Evolutionary conservation across 2,113 vertebrate genomes (phyloP).

Genomic region (Promerops cafer): DNA sequence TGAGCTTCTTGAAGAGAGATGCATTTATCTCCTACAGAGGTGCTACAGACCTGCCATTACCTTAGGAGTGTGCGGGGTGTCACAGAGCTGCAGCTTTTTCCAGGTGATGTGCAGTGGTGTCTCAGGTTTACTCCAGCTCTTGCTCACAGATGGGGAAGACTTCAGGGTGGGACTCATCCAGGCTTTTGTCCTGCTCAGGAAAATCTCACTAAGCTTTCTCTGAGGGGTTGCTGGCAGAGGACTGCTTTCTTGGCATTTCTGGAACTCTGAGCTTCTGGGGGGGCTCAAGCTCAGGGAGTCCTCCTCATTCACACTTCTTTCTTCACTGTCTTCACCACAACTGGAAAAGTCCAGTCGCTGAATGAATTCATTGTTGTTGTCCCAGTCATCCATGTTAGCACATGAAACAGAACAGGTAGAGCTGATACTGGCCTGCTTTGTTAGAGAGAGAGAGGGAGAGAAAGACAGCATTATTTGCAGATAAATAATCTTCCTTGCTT

Average conservation of each 20-base stretch:
- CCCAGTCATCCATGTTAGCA: constrained; percentile 57
- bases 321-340: constrained; percentile 76
- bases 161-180: constrained; percentile 5
- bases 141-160: not conserved
- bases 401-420: not conserved
- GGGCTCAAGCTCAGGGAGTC: not conserved
- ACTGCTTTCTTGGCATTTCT: not conserved
- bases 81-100: constrained; percentile 77
- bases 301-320: constrained; percentile 16
- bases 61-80: constrained; percentile 85
- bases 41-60: constrained; percentile 51
- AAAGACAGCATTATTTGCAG: not conserved
- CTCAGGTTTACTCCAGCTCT: not conserved
- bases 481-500: not conserved
- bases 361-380: constrained; percentile 35
- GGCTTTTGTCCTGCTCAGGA: not conserved
- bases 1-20: fast-evolving
- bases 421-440: not conserved
- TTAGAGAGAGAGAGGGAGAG: not conserved
- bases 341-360: constrained; percentile 81
- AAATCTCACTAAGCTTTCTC: not conserved
- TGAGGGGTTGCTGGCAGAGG: constrained; percentile 22
- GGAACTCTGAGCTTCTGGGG: not conserved
- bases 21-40: not conserved
- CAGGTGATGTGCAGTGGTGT: constrained; percentile 77